Percentiles rank a stretch among this genome's conserved stretches.
phyloP scores from a whole-genome alignment of 2,888 invertebrate species.

The Eilema griseolum region DNA sequence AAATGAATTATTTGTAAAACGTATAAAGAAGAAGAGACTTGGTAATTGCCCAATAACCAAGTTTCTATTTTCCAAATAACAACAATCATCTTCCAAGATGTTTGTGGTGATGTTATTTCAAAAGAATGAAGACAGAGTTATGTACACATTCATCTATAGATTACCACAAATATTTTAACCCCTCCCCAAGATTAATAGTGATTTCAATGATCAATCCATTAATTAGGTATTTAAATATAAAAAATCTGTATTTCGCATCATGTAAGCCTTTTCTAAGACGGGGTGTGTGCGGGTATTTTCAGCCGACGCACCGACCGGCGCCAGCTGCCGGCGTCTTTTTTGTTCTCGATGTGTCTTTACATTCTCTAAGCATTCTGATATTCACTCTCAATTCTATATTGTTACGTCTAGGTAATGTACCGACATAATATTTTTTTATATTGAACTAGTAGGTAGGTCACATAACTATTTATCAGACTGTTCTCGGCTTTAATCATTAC shows the following conservation, averaged over 20 bases:
- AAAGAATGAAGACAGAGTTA: not conserved
- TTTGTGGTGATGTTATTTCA: too few relatives aligned
- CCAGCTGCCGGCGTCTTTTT: conserved; percentile 66
- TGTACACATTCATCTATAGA: not conserved
- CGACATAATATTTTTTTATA: not conserved
- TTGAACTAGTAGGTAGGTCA: too few relatives aligned
- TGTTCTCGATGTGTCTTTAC: conserved; percentile 47
- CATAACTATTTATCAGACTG: too few relatives aligned
- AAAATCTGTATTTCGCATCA: conserved; percentile 33
- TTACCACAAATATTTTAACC: not conserved
- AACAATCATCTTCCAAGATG: too few relatives aligned
- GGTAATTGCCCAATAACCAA: too few relatives aligned
- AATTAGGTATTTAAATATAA: too few relatives aligned
- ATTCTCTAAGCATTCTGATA: conserved; percentile 25
- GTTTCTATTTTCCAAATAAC: too few relatives aligned
- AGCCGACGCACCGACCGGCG: conserved; percentile 69
- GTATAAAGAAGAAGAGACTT: too few relatives aligned
- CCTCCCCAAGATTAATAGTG: too few relatives aligned
- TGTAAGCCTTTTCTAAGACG: conserved; percentile 57
- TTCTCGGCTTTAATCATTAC: too few relatives aligned
- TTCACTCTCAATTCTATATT: conserved; percentile 29
- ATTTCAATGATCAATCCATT: too few relatives aligned
- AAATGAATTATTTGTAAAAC: too few relatives aligned
- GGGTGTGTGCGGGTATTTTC: conserved; percentile 71
- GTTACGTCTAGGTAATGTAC: not conserved